Evolutionary conservation across 2,888 invertebrate species (phyloP).

Genomic region (Sinohyriopsis cumingii): DNA sequence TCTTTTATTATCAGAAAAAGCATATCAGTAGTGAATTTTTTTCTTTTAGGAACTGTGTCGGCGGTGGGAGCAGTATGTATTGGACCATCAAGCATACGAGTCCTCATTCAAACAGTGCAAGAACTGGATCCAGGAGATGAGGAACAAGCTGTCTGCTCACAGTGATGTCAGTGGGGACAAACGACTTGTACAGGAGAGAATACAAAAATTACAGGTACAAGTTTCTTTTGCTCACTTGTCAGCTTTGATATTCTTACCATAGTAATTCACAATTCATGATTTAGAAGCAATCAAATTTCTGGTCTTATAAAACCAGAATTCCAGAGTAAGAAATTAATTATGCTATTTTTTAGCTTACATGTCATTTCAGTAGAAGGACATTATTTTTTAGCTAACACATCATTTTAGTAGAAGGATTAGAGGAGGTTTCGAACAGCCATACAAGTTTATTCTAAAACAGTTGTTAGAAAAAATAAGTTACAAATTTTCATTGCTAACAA

Average conservation of each 20-base stretch:
- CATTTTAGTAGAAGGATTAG: no score
- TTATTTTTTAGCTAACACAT: no score
- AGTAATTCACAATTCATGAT: no score
- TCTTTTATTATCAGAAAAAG: background rate
- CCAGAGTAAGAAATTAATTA: no score
- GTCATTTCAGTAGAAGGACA: no score
- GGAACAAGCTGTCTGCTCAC: conserved; percentile 80
- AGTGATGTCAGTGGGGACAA: conserved; percentile 92
- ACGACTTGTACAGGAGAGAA: conserved; percentile 83
- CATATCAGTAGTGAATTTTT: background rate
- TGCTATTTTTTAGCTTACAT: no score
- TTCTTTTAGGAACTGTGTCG: conserved; percentile 83
- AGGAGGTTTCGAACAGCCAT: no score
- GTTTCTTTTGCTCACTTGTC: background rate
- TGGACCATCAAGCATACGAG: conserved; percentile 61
- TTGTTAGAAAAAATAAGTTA: no score
- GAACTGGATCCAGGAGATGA: conserved; percentile 57
- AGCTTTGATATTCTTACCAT: background rate
- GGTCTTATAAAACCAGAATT: no score
- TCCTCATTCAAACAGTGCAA: conserved; percentile 78
- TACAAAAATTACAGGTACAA: conserved; percentile 79
- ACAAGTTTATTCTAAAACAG: no score
- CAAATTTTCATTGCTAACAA: no score
- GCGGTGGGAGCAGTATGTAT: conserved; percentile 89
- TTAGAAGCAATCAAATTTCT: no score